phyloP scores from a whole-genome alignment of 2,113 vertebrate species.

The Paratilapia polleni region DNA sequence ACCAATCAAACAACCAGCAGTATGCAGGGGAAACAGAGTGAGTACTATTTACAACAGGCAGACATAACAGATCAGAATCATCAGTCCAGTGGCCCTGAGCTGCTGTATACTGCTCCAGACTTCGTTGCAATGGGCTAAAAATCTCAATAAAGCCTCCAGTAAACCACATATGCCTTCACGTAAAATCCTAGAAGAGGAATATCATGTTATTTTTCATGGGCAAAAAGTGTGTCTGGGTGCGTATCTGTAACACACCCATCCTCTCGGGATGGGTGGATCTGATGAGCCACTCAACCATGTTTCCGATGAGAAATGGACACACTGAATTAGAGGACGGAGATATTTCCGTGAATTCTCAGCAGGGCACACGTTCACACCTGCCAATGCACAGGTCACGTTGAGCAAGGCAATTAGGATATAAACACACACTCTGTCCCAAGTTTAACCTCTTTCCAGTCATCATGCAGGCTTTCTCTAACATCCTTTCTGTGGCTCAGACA shows the following conservation, averaged over 20 bases:
- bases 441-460: constrained; percentile 38
- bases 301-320: constrained; percentile 11
- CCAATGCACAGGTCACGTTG: not conserved
- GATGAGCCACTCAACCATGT: constrained; percentile 14
- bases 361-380: constrained; percentile 24
- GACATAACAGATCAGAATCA: not conserved
- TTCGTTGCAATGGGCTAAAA: not conserved
- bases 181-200: not conserved
- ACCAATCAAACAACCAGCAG: not conserved
- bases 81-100: not conserved
- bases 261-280: constrained; percentile 33
- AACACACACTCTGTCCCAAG: constrained; percentile 22
- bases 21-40: not conserved
- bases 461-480: constrained; percentile 29
- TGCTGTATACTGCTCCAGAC: not conserved
- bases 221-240: not conserved
- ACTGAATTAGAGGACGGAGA: constrained; percentile 21
- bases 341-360: constrained; percentile 30
- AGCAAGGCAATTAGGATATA: constrained; percentile 11
- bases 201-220: not conserved
- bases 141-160: not conserved
- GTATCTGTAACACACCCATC: constrained; percentile 26
- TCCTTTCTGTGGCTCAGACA: constrained; percentile 19
- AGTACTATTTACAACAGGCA: not conserved
- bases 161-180: not conserved